Evolutionary conservation across 2,797 vertebrate species (phyloP), one percentile per base, ranked within the genome.

Genomic region (Streptopelia turtur): DNA sequence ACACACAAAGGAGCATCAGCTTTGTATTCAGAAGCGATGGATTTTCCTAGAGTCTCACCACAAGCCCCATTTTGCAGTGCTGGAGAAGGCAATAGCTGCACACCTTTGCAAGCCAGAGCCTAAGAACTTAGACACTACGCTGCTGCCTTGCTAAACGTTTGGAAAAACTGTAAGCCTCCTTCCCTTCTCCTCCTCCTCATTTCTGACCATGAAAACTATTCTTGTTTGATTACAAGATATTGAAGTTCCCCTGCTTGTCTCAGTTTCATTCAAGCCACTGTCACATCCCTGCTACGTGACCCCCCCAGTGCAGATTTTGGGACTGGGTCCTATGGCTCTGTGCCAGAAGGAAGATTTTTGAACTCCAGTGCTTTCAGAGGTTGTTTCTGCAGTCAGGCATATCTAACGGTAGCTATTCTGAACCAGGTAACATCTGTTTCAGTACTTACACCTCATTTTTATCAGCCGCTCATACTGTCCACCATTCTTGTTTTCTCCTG

Each of bases 381-480:
- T 85, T 83, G 35, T 83, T 94, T 64, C 66, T 69, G 83, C 93
- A 96, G 76, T 59, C 90, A 92, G 65, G 90, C 93, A 65, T 81
- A 68, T 21, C 88, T 83, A 93, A 92, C 47, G 45, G 70, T 4
- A 87, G 68, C 91, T 92, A 80, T 90, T 95, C 92, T 78, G 57
- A 92, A 93, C 31, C 16, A 87, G 61, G 11, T 81, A 90, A 89
- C 93, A 95, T 92, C 94, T 91, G 92, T 41, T 95, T 85, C 53
- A 22, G 23, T 59, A 81, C 70, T 90, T 94, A 50, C 35, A 81
- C 43, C 83, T 94, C 63, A 8, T 56, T 93, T 91, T 87, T 55
- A 92, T 24, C 68, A 90, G 71, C 27, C 35, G 11, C 66, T 87
- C 15, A 11, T 30, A 11, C 4, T 25, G 83, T 60, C 88, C 88